These are phyloP conservation scores for Orchesella cincta DNA, from an alignment of 1,140 invertebrate genomes.

Conservation along the genomic window DNA sequence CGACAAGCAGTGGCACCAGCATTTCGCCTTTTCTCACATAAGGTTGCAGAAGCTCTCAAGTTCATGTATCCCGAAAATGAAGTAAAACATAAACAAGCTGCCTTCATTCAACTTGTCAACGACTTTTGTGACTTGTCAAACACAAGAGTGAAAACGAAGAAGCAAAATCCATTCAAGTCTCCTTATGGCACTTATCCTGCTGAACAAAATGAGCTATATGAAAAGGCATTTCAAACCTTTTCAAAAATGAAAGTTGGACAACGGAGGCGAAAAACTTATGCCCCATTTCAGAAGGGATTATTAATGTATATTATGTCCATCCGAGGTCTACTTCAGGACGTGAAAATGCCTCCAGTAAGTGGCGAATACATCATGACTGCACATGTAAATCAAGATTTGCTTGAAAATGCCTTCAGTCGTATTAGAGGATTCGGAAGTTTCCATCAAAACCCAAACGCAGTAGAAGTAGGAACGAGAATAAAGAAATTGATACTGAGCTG, in stretches of 20 bases:
- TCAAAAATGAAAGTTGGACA: background rate
- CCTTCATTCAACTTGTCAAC: background rate
- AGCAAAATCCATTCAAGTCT: background rate
- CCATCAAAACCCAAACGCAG: background rate
- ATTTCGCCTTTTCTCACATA: conserved; percentile 5
- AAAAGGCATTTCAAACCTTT: background rate
- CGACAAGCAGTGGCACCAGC: conserved; percentile 30
- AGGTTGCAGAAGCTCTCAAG: conserved; percentile 6
- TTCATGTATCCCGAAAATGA: background rate
- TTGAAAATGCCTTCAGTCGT: background rate
- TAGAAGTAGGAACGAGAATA: background rate
- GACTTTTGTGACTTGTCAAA: conserved; percentile 10
- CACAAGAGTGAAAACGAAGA: background rate
- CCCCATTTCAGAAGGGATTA: conserved; percentile 1
- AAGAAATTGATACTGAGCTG: background rate
- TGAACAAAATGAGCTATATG: background rate
- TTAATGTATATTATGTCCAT: background rate
- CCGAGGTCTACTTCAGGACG: background rate
- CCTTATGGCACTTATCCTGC: background rate
- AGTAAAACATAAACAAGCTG: background rate
- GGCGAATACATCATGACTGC: background rate
- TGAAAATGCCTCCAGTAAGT: background rate
- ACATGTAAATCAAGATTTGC: background rate
- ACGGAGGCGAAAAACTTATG: background rate
- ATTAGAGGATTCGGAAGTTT: background rate